Conservation (phyloP, 2,113 vertebrate species). For the Eleginops maclovinus region DNA sequence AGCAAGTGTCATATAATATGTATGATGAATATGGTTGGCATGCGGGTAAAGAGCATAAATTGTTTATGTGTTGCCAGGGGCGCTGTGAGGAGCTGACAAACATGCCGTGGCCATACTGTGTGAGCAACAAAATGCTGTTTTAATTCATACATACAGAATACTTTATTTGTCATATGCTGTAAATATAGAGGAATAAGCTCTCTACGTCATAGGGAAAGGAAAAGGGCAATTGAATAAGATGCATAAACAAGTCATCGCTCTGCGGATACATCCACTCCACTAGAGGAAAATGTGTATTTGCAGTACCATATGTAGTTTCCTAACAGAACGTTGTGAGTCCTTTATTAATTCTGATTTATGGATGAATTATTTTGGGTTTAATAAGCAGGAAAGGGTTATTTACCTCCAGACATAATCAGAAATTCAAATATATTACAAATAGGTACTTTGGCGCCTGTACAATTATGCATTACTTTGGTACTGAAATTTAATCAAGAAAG, state of each 20-base stretch:
- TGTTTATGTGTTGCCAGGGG: constrained; percentile 33
- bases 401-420: too few relatives aligned
- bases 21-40: constrained; percentile 42
- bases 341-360: too few relatives aligned
- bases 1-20: constrained; percentile 46
- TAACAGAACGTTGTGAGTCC: too few relatives aligned
- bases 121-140: constrained; percentile 43
- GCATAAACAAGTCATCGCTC: background rate
- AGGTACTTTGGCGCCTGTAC: too few relatives aligned
- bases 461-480: too few relatives aligned
- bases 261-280: background rate
- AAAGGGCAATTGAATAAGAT: background rate
- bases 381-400: too few relatives aligned
- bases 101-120: background rate
- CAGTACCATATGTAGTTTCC: too few relatives aligned
- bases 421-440: too few relatives aligned
- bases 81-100: constrained; percentile 20
- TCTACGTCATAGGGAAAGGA: background rate
- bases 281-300: too few relatives aligned
- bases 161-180: background rate
- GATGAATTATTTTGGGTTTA: too few relatives aligned
- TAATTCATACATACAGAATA: constrained; percentile 10
- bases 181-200: background rate
- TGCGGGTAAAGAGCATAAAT: constrained; percentile 33
- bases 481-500: too few relatives aligned